Base-by-base conservation (phyloP, 2,888 invertebrate genomes). In the Rotaria magnacalcarata region DNA sequence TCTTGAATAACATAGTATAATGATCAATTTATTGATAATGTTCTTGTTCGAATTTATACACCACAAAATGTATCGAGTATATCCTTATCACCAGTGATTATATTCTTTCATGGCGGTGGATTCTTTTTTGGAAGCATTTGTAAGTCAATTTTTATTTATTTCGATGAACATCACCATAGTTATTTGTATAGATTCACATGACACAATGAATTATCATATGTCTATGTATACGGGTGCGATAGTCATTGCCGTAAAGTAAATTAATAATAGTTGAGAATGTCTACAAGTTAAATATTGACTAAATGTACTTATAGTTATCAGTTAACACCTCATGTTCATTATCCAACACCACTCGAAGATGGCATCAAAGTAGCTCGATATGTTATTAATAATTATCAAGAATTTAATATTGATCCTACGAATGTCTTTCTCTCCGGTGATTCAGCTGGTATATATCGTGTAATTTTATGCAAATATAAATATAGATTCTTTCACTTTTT, bases 51-150 rank as follows among this genome's bases (percentile, higher is more conserved):
- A 80, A 80, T 80, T 16, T 80, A 80, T 47, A n/a, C 43, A 47
- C 47, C 80, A n/a, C n/a, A 24, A 24, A 80, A 80, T 47, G 24
- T 24, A 8, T 47, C 80, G 1, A 47, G 16, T 11, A n/a, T 0
- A 47, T 10, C n/a, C 10, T 47, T 47, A 80, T 5, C 14, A 47
- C 47, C 80, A 47, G 21, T 80, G 1, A 47, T 80, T 47, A 43
- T 80, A 24, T 80, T 80, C 14, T 80, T 80, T 43, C 80, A 80
- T 80, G 80, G 80, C n/a, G 80, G 80, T 47, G 80, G 80, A 11
- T 80, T 80, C n/a, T 80, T 47, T 80, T 80, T 80, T n/a, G 80
- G 80, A 47, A 47, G 80, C 6, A 80, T 80, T 47, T 80, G 80
- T 80, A 80, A 80, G 47, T 47, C 19, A 47, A 21, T 11, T 50